Percentiles rank a stretch among this genome's conserved stretches.
Evolutionary conservation across 2,113 vertebrate species (phyloP).

Genomic region (Poicephalus meyeri): DNA sequence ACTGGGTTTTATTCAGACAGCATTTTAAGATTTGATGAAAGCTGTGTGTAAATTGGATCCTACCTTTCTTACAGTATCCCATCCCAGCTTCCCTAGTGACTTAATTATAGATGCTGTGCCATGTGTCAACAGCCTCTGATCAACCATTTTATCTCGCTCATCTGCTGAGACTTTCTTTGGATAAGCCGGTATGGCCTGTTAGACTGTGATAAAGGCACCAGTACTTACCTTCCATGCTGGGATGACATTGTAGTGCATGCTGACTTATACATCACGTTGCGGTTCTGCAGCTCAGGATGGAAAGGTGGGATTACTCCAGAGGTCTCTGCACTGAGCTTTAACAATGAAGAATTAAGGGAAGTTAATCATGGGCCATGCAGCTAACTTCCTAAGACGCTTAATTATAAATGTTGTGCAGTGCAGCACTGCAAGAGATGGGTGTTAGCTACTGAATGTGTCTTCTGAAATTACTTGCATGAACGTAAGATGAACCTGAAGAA

Average conservation of each 20-base stretch:
- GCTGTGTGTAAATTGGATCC: conserved; percentile 7
- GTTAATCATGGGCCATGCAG: neutral
- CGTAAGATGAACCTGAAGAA: neutral
- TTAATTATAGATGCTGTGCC: conserved; percentile 57
- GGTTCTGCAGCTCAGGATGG: neutral
- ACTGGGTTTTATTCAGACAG: neutral
- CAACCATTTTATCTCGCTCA: neutral
- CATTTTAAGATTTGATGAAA: conserved; percentile 14
- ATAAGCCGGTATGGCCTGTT: conserved; percentile 33
- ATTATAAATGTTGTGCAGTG: conserved; percentile 48
- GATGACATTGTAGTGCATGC: neutral
- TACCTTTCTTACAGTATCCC: neutral
- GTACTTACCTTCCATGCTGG: neutral
- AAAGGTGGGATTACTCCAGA: conserved; percentile 17
- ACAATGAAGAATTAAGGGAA: conserved; percentile 46
- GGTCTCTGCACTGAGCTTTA: conserved; percentile 12
- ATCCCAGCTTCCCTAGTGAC: conserved; percentile 38
- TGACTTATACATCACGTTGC: neutral
- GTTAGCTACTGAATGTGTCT: neutral
- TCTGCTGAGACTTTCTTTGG: conserved; percentile 27
- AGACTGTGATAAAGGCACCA: neutral
- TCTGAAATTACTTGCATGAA: neutral
- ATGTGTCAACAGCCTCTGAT: conserved; percentile 39
- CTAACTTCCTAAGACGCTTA: conserved; percentile 59
- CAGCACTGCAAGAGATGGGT: conserved; percentile 9